Base-by-base conservation (phyloP, 1,140 invertebrate genomes). In the Uloborus diversus region DNA sequence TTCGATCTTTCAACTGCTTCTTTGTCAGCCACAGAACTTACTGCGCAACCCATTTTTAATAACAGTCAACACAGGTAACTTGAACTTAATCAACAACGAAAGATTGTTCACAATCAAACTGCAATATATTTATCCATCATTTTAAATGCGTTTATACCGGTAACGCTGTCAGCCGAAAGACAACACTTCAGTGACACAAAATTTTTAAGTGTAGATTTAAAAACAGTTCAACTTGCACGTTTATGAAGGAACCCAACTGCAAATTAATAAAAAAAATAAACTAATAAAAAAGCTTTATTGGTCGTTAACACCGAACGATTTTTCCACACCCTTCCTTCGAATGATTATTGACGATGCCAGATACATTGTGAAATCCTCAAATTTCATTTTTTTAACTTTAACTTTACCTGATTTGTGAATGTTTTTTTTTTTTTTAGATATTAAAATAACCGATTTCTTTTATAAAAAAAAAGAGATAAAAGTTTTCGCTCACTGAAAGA, bases 1-100 rank as follows among this genome's bases (percentile, higher is more conserved):
- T 95, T 94, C 28, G 94, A 95, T 84, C 94, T 89, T 85, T 93
- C 93, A 62, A 89, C 89, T 53, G 93, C 93, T 87, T 93, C 93
- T 87, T 94, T 94, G 87, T 94, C 93, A 84, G 91, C 91, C 85
- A 90, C 90, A 87, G 91, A 91, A 89, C 92, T 93, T 81, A 93
- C 90, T 3, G 83, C 81, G 68, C 76, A 79, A 35, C 81, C 81
- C 81, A 81, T 81, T 11, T 37, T 71, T 37, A 14, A 79, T 27
- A 27, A 59, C 20, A 59, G 30, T 27, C 30, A 28, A 30, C 28
- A 32, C 57, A 30, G 27, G 37, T 62, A 51, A 28, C 17, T 20
- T 37, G 23, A 33, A 25, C 14, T 61, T 27, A 28, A 42, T 51
- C 37, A 37, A 64, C 59, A 25, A 33, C 27, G n/a, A 30, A n/a